Evolutionary conservation across 2,113 vertebrate genomes (phyloP).

Genomic region (Xiphophorus maculatus): DNA sequence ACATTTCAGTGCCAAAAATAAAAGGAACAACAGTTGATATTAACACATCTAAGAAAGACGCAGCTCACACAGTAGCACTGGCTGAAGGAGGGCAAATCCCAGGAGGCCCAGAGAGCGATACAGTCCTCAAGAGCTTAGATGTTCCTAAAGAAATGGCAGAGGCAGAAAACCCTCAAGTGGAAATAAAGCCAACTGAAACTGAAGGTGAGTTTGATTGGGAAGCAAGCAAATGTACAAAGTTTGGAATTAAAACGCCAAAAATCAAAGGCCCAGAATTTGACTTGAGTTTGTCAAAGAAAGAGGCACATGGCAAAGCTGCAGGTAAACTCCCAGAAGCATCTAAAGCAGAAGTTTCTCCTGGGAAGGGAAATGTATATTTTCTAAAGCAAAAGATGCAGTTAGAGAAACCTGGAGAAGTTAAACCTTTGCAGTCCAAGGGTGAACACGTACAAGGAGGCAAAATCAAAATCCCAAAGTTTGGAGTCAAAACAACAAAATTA

Average conservation of each 20-base stretch:
- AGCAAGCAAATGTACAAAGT: conserved; percentile 37
- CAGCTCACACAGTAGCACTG: conserved; percentile 10
- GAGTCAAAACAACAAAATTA: conserved; percentile 41
- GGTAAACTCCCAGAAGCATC: conserved; percentile 12
- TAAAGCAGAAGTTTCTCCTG: conserved; percentile 14
- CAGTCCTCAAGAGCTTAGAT: not conserved
- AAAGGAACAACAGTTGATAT: conserved; percentile 49
- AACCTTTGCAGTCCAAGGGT: not conserved
- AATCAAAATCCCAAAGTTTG: conserved; percentile 49
- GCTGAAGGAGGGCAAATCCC: conserved; percentile 7
- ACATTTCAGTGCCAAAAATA: conserved; percentile 54
- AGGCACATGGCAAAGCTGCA: conserved; percentile 6
- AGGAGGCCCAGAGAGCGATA: conserved; percentile 3
- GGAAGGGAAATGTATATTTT: conserved; percentile 10
- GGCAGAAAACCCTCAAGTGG: conserved; percentile 12
- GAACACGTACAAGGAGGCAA: conserved; percentile 30
- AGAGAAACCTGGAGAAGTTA: no score
- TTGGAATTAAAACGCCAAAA: conserved; percentile 33
- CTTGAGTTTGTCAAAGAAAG: conserved; percentile 22
- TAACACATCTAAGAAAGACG: conserved; percentile 44
- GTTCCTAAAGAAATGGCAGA: conserved; percentile 31
- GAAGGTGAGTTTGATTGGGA: conserved; percentile 18
- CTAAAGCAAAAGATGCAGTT: conserved; percentile 7
- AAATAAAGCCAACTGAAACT: conserved; percentile 18
- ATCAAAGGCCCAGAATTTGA: conserved; percentile 40